Conservation (phyloP, 2,113 vertebrate species). For the Platichthys flesus region DNA sequence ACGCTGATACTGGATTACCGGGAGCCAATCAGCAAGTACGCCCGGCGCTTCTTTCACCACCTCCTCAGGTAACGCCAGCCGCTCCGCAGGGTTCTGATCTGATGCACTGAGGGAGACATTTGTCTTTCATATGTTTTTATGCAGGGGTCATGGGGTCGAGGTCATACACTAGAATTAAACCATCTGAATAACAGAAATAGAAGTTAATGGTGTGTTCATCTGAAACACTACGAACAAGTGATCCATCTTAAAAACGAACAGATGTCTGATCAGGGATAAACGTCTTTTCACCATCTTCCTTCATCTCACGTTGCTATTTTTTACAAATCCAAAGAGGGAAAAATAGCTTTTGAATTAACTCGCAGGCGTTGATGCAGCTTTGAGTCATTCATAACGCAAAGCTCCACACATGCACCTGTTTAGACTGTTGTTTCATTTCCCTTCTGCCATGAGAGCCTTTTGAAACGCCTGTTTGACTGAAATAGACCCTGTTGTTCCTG, state of each 20-base stretch:
- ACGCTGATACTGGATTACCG: constrained; percentile 89
- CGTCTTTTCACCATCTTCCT: neutral
- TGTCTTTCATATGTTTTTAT: neutral
- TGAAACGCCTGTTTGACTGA: constrained; percentile 75
- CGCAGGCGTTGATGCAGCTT: constrained; percentile 52
- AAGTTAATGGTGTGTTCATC: neutral
- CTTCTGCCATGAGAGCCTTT: constrained; percentile 76
- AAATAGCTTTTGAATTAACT: constrained; percentile 51
- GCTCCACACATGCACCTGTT: constrained; percentile 67
- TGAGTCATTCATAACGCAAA: constrained; percentile 67
- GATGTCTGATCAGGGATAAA: neutral
- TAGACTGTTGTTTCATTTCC: constrained; percentile 71
- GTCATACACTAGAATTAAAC: constrained; percentile 1
- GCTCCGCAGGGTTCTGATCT: constrained; percentile 34
- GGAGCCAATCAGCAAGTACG: constrained; percentile 91
- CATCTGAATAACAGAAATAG: neutral
- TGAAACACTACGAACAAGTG: too few species aligned
- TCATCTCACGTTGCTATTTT: neutral
- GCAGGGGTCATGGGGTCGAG: constrained; percentile 9
- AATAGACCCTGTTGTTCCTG: constrained; percentile 77
- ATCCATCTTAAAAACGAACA: too few species aligned
- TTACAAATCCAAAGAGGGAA: constrained; percentile 28
- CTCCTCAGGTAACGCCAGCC: constrained; percentile 90
- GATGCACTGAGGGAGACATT: constrained; percentile 21
- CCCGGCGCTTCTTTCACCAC: constrained; percentile 97